Conservation (phyloP, 1,140 invertebrate species). For the Helicoverpa armigera region DNA sequence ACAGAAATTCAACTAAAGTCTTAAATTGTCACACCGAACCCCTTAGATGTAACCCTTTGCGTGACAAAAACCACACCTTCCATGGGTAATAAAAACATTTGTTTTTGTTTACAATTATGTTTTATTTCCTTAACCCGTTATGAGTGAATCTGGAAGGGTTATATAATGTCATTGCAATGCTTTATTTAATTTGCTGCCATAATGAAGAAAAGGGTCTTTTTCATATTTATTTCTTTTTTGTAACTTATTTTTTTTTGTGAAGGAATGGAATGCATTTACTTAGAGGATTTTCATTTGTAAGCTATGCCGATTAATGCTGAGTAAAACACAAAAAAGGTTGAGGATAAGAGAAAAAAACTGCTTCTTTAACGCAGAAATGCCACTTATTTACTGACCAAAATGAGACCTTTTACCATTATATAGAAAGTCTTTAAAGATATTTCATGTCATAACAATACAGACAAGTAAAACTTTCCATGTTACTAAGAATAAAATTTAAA, state of each 20-base stretch:
- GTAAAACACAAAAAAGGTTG: too few relatives aligned
- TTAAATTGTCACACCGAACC: conserved; percentile 3
- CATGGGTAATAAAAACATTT: conserved; percentile 16
- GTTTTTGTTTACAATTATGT: conserved; percentile 16
- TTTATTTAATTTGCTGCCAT: conserved; percentile 2
- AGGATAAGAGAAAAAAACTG: too few relatives aligned
- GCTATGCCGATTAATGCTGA: too few relatives aligned
- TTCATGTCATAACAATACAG: not conserved
- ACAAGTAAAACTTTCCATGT: conserved; percentile 1
- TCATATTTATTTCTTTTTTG: too few relatives aligned
- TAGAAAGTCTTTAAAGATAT: not conserved
- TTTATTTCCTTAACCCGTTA: not conserved
- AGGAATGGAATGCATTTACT: not conserved
- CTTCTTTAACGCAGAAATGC: not conserved
- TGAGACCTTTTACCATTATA: too few relatives aligned
- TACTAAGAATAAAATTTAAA: conserved; percentile 21
- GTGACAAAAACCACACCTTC: conserved; percentile 12
- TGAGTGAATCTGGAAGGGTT: not conserved
- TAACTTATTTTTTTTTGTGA: not conserved
- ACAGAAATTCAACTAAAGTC: not conserved
- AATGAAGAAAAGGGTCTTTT: not conserved
- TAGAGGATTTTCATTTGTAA: too few relatives aligned
- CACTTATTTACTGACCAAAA: too few relatives aligned
- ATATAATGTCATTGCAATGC: not conserved
- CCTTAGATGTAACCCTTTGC: conserved; percentile 1